phyloP scores from a whole-genome alignment of 2,797 vertebrate genomes.

The Anisognathus igniventris region DNA sequence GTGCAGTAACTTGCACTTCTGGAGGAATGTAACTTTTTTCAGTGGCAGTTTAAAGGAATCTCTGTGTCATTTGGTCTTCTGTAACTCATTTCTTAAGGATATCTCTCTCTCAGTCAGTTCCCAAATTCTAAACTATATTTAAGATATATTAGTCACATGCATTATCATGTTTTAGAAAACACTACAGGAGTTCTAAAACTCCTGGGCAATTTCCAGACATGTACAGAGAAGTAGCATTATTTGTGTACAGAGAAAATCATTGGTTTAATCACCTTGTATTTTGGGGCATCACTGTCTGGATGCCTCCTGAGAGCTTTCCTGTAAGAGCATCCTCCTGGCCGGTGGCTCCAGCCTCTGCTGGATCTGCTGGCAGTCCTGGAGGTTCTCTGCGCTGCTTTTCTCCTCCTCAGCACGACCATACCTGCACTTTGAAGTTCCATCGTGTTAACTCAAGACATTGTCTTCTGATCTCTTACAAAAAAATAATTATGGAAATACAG shows the following conservation, averaged over 20 bases:
- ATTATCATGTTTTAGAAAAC: not conserved
- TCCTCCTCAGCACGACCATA: not conserved
- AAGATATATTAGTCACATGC: not conserved
- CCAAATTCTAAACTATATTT: not conserved
- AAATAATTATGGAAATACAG: not conserved
- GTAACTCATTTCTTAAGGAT: not conserved
- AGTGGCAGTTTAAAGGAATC: not conserved
- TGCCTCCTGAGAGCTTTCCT: not conserved
- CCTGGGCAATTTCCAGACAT: accelerated
- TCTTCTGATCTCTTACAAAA: slow-evolving; percentile 15
- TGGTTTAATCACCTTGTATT: not conserved
- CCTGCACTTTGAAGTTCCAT: not conserved
- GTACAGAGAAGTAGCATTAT: not conserved
- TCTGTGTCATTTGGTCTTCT: not conserved
- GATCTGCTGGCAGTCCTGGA: not conserved
- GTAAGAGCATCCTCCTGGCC: accelerated
- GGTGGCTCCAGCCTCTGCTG: not conserved
- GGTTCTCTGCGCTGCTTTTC: not conserved
- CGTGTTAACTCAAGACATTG: not conserved
- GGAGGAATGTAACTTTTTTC: not conserved
- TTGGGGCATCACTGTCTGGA: not conserved
- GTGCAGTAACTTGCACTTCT: not conserved
- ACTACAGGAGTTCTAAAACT: not conserved
- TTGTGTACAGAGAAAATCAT: not conserved
- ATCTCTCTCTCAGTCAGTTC: not conserved